Percentiles rank a stretch among this genome's conserved stretches.
phyloP scores from a whole-genome alignment of 2,888 invertebrate genomes.

The Meta bourneti region DNA sequence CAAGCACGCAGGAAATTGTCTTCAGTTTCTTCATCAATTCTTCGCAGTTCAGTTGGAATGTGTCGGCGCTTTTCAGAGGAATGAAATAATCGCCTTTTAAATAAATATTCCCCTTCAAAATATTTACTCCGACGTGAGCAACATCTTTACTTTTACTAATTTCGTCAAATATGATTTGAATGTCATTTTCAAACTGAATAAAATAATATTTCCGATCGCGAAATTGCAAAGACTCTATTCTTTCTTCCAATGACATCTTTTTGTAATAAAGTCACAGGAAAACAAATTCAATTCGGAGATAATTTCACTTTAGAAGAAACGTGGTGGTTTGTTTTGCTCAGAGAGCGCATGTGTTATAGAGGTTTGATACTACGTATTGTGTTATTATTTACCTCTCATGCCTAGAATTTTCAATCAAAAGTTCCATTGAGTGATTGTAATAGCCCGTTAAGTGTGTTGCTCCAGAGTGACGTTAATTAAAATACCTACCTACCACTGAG shows the following conservation, averaged over 20 bases:
- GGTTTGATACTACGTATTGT: too few species aligned
- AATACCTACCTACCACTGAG: too few species aligned
- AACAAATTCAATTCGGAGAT: not conserved
- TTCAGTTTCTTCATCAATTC: constrained; percentile 38
- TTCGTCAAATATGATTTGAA: constrained; percentile 53
- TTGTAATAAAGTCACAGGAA: too few species aligned
- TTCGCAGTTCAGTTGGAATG: constrained; percentile 11
- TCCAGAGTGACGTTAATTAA: too few species aligned
- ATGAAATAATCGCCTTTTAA: constrained; percentile 61
- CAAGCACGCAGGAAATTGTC: constrained; percentile 10
- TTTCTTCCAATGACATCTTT: constrained; percentile 17
- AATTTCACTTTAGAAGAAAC: not conserved
- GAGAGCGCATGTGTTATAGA: not conserved
- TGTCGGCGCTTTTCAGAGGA: constrained; percentile 33
- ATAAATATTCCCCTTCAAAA: constrained; percentile 52
- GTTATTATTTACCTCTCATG: too few species aligned
- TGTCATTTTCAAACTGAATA: constrained; percentile 46
- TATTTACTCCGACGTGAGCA: not conserved
- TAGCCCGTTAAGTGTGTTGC: too few species aligned
- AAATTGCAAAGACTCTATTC: not conserved
- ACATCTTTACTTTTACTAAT: constrained; percentile 10
- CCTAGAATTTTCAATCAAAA: too few species aligned
- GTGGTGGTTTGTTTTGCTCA: not conserved
- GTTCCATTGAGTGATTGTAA: too few species aligned
- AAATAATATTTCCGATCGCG: constrained; percentile 24